These are phyloP conservation scores for Luperina nickerlii DNA, from an alignment of 2,888 invertebrate genomes.

Conservation along the genomic window DNA sequence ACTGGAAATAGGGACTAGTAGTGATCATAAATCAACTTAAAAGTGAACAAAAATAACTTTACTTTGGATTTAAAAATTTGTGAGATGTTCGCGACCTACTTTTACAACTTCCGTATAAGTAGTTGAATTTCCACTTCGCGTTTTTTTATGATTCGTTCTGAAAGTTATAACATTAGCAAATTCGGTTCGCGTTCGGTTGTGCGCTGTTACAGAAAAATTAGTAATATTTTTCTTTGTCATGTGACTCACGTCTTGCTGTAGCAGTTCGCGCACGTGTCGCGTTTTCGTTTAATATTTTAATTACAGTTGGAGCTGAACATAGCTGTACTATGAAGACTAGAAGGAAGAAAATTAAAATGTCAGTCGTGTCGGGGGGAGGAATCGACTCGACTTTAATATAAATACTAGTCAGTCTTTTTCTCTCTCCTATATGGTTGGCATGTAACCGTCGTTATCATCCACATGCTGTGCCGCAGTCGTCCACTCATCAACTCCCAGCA, in stretches of 20 bases:
- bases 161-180: slow-evolving; percentile 59
- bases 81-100: slow-evolving; percentile 85
- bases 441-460: slow-evolving; percentile 76
- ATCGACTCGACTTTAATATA: slow-evolving; percentile 91
- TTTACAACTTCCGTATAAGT: slow-evolving; percentile 83
- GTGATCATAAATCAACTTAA: slow-evolving; percentile 72
- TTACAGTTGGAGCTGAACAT: slow-evolving; percentile 74
- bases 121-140: slow-evolving; percentile 79
- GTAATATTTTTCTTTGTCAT: slow-evolving; percentile 77
- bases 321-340: slow-evolving; percentile 62
- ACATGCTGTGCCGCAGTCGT: slow-evolving; percentile 53
- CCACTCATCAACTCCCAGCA: slow-evolving; percentile 44
- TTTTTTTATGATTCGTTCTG: slow-evolving; percentile 69
- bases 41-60: slow-evolving; percentile 73
- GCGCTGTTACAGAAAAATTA: slow-evolving; percentile 66
- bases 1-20: slow-evolving; percentile 66
- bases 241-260: slow-evolving; percentile 72
- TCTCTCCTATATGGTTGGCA: slow-evolving; percentile 93
- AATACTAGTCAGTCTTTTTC: slow-evolving; percentile 93
- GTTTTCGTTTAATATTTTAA: slow-evolving; percentile 66
- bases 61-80: slow-evolving; percentile 68
- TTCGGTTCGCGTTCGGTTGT: slow-evolving; percentile 67
- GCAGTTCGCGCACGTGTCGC: slow-evolving; percentile 64
- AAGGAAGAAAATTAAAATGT: slow-evolving; percentile 77
- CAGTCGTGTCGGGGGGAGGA: slow-evolving; percentile 92